phyloP scores from a whole-genome alignment of 2,888 invertebrate genomes.

The Notodonta ziczac region DNA sequence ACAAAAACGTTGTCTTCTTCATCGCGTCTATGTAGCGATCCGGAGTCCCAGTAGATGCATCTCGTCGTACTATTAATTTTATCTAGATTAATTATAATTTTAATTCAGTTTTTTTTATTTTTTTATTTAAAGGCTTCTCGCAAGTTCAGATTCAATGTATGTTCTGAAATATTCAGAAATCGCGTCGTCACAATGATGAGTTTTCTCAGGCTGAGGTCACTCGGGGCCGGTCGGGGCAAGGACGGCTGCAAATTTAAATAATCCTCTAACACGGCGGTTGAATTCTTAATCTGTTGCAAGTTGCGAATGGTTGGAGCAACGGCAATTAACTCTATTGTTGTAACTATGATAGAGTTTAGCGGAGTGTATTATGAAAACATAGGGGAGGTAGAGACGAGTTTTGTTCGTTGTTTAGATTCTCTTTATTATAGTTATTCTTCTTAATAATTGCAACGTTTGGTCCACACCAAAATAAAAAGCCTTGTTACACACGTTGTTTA shows the following conservation, averaged over 20 bases:
- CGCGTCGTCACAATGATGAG: not conserved
- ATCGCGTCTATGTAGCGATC: too few relatives aligned
- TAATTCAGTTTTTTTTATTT: too few relatives aligned
- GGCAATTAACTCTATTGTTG: conserved; percentile 4
- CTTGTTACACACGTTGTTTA: too few relatives aligned
- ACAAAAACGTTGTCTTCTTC: too few relatives aligned
- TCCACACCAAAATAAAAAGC: too few relatives aligned
- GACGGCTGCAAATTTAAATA: conserved; percentile 19
- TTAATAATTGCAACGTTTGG: too few relatives aligned
- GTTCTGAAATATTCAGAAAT: not conserved
- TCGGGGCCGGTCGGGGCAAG: conserved; percentile 7
- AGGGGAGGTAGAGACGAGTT: not conserved
- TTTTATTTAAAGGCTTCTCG: too few relatives aligned
- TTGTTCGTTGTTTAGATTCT: not conserved
- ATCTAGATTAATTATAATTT: too few relatives aligned
- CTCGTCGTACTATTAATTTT: too few relatives aligned
- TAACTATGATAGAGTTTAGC: not conserved
- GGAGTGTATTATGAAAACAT: not conserved
- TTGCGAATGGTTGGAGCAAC: not conserved
- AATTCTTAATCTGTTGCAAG: conserved; percentile 8
- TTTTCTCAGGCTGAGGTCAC: not conserved
- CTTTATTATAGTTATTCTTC: not conserved
- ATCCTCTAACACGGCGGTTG: conserved; percentile 14
- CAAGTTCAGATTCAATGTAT: too few relatives aligned
- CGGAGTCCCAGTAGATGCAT: too few relatives aligned